These are phyloP conservation scores for Cheilosia grossa DNA, from an alignment of 2,888 invertebrate genomes.

Conservation along the genomic window DNA sequence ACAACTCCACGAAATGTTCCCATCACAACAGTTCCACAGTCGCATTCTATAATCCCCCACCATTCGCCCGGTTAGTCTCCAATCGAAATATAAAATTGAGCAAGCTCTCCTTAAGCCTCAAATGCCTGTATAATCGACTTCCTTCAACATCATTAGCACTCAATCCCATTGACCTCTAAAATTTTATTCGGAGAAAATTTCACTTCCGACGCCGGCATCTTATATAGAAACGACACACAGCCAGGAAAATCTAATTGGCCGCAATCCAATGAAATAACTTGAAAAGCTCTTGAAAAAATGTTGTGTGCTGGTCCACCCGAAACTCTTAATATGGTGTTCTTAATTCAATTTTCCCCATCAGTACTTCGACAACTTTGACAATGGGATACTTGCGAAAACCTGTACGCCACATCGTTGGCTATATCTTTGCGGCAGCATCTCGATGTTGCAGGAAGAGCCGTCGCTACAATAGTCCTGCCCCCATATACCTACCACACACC, in stretches of 20 bases:
- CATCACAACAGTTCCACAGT: no score
- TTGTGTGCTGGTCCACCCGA: background rate
- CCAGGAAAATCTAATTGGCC: conserved; percentile 47
- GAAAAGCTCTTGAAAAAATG: conserved; percentile 30
- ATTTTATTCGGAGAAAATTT: background rate
- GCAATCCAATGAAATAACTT: conserved; percentile 33
- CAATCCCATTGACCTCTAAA: conserved; percentile 30
- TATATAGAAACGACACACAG: background rate
- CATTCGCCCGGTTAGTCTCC: background rate
- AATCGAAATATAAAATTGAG: conserved; percentile 3
- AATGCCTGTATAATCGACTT: conserved; percentile 43
- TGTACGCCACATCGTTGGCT: background rate
- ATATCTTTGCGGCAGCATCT: conserved; percentile 8
- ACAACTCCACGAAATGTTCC: no score
- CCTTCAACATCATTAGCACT: conserved; percentile 38
- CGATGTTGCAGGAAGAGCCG: background rate
- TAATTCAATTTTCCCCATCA: conserved; percentile 69
- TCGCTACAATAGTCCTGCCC: background rate
- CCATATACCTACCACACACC: background rate
- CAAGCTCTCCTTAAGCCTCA: conserved; percentile 8
- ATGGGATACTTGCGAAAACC: conserved; percentile 26
- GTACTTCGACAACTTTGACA: conserved; percentile 48
- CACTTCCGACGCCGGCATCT: background rate
- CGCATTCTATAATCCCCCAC: background rate
- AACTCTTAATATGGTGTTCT: conserved; percentile 40